Evolutionary conservation across 1,140 invertebrate genomes (phyloP), one percentile per base, ranked within the genome.

Genomic region (Drosophila suzukii): DNA sequence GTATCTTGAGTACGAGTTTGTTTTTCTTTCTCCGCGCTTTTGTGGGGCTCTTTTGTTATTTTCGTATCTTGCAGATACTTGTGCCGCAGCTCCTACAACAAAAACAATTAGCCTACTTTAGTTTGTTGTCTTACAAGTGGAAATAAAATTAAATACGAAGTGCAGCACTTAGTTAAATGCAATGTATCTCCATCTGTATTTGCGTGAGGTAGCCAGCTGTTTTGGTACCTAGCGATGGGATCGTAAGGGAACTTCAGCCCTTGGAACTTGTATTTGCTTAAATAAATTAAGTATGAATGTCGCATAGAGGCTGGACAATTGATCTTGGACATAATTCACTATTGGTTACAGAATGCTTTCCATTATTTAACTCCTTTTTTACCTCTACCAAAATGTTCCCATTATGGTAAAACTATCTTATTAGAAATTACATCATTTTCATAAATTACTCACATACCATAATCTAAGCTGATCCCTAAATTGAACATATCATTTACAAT

Each of bases 101-200:
- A 71, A 86, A 89, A 84, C 79, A 88, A 88, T 88, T 88, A 89
- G 80, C 84, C 83, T 88, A 88, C 83, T 89, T 88, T 89, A 79
- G 83, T 86, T 86, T 88, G 76, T 77, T 85, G 81, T 80, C 78
- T 86, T 81, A 81, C 78, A 82, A 82, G 82, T 78, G 73, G 82
- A 86, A 86, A 86, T 86, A 86, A 86, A 86, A 86, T 88, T 89
- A 89, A 89, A 77, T 80, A 89, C 75, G 58, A 83, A 85, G 41
- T 70, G 62, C 65, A 59, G 83, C 75, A 85, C 83, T 85, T 85
- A 88, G 82, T 75, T 81, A 77, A 81, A 81, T 81, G 81, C 77
- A 79, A 70, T 55, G 60, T 78, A 81, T 78, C 67, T 78, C 49
- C 39, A 56, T 56, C 43, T 57, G 63, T 49, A 34, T 56, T 43